These are phyloP conservation scores for Bombus picipes DNA, from an alignment of 1,140 invertebrate species.

Conservation along the genomic window DNA sequence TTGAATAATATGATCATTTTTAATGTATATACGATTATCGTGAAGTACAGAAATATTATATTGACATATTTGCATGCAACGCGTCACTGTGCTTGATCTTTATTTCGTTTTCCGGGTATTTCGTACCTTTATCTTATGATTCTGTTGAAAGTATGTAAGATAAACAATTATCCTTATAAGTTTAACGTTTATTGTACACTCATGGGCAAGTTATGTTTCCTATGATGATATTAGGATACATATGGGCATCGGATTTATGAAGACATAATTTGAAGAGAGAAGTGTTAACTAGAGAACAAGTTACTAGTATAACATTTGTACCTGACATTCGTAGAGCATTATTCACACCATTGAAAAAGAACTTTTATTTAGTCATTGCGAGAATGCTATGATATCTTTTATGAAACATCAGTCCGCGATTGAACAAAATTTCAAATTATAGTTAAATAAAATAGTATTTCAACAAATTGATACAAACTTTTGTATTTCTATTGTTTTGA, in stretches of 20 bases:
- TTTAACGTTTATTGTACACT: slow-evolving; percentile 65
- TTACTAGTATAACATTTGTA: slow-evolving; percentile 75
- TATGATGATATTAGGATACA: slow-evolving; percentile 75
- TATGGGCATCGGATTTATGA: slow-evolving; percentile 58
- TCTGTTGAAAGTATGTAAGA: slow-evolving; percentile 81
- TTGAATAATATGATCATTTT: slow-evolving; percentile 16
- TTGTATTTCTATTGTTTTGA: background rate
- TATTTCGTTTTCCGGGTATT: slow-evolving; percentile 51
- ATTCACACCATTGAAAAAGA: slow-evolving; percentile 47
- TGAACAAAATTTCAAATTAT: slow-evolving; percentile 4
- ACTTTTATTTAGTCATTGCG: slow-evolving; percentile 28
- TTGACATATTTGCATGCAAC: slow-evolving; percentile 43
- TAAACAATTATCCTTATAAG: slow-evolving; percentile 72
- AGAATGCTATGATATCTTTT: slow-evolving; percentile 45
- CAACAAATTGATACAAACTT: background rate
- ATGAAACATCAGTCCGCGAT: slow-evolving; percentile 20
- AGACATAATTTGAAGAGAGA: slow-evolving; percentile 47
- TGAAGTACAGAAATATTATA: slow-evolving; percentile 4
- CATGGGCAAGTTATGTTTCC: slow-evolving; percentile 69
- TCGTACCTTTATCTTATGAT: slow-evolving; percentile 60
- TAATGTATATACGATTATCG: slow-evolving; percentile 24
- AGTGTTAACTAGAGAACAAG: slow-evolving; percentile 60
- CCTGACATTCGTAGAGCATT: slow-evolving; percentile 74
- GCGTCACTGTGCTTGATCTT: slow-evolving; percentile 72
- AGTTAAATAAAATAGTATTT: slow-evolving; percentile 44